A percentile compares a stretch with the other conserved stretches of the same genome.
phyloP scores from a whole-genome alignment of 2,888 invertebrate species.

The Chironomus tentans region DNA sequence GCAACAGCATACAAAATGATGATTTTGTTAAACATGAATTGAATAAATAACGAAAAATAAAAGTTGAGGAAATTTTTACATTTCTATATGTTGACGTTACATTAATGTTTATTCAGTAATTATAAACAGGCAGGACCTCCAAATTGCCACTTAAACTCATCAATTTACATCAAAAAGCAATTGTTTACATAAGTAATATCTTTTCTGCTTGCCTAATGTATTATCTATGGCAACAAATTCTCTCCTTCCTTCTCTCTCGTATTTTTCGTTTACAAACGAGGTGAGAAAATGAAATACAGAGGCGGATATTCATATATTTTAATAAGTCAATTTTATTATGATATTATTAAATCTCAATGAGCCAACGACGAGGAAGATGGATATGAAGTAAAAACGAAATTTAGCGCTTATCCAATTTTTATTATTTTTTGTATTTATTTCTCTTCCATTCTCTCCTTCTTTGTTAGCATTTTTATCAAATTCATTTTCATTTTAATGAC shows the following conservation, averaged over 20 bases:
- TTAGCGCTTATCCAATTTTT: background rate
- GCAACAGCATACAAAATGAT: background rate
- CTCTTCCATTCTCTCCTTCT: background rate
- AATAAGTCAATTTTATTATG: background rate
- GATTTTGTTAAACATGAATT: conserved; percentile 6
- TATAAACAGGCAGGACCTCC: background rate
- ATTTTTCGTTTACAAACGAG: background rate
- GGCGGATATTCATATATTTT: background rate
- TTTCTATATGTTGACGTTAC: too few relatives aligned
- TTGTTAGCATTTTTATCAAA: conserved; percentile 13
- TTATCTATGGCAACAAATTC: background rate
- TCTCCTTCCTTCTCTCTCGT: too few relatives aligned
- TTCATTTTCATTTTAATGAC: conserved; percentile 20
- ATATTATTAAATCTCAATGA: background rate
- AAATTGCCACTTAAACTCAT: conserved; percentile 10
- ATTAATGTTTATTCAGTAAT: conserved; percentile 5
- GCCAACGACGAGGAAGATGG: background rate
- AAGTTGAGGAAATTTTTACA: background rate
- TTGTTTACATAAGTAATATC: background rate
- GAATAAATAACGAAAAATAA: background rate
- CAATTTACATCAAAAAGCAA: conserved; percentile 5
- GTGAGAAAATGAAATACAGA: background rate
- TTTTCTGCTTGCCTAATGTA: background rate
- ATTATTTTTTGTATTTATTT: background rate
- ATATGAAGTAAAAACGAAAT: background rate